phyloP scores from a whole-genome alignment of 2,113 vertebrate genomes.

The Parus major region DNA sequence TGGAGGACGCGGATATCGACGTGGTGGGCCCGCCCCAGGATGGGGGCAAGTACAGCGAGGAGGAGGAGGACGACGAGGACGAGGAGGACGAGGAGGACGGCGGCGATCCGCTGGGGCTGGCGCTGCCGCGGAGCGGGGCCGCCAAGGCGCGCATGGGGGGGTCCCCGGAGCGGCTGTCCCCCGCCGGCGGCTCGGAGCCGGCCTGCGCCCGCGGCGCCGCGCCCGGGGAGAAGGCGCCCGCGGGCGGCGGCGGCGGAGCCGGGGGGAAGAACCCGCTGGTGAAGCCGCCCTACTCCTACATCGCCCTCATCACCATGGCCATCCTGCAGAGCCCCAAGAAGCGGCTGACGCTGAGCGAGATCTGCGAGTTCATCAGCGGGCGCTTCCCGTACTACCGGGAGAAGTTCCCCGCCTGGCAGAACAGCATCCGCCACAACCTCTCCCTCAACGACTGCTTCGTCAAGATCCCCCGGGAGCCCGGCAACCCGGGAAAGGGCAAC shows the following conservation, averaged over 20 bases:
- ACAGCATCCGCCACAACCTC: constrained; percentile 85
- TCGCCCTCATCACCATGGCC: constrained; percentile 96
- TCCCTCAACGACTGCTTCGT: constrained; percentile 86
- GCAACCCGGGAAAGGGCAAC: constrained; percentile 92
- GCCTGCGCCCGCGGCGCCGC: not conserved
- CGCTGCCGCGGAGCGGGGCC: no score
- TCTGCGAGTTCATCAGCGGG: constrained; percentile 96
- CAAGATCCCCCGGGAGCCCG: constrained; percentile 57
- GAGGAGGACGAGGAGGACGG: no score
- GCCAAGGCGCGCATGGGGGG: no score
- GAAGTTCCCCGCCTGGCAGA: constrained; percentile 94
- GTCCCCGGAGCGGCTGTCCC: no score
- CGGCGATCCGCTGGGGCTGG: no score
- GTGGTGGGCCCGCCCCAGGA: no score
- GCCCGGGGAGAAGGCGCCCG: not conserved
- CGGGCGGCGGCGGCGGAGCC: constrained; percentile 45
- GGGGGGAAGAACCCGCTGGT: constrained; percentile 80
- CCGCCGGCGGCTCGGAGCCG: no score
- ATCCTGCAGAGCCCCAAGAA: constrained; percentile 97
- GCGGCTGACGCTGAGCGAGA: constrained; percentile 91
- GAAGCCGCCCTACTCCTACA: constrained; percentile 95
- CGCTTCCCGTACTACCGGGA: constrained; percentile 96
- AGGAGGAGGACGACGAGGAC: no score
- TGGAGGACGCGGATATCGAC: no score
- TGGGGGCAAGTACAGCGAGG: no score